Evolutionary conservation across 35 echinoderm and acorn worm species (phyloP), one percentile per base, ranked within the genome.

Genomic region (Acanthaster planci): DNA sequence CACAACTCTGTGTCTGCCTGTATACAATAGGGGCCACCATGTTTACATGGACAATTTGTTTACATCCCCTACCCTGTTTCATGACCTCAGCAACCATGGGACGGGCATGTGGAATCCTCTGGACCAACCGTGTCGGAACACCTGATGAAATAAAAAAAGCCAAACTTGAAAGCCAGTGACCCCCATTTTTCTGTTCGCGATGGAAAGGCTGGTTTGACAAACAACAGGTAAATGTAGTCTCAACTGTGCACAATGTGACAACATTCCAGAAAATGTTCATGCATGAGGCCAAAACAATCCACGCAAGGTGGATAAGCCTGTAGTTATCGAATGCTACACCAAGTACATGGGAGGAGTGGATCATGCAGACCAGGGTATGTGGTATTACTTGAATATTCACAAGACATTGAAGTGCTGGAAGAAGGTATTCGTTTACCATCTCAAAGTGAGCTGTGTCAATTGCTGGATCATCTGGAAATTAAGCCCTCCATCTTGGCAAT

Each of bases 31-130:
- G 0, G n/a, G 67, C 9, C 85, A 92, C 51, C 90, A 92, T 40
- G 26, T 92, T 7, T 92, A 87, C 38, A 92, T 92, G 90, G 84
- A 87, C 39, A 87, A 92, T 55, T 87, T 81, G 44, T 92, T 92
- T 82, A 82, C 90, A 7, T 91, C 89, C 10, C 82, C 89, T 19
- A 51, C 22, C 8, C 54, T 91, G 51, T 91, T 59, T 37, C 40
- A 44, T 27, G 68, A 79, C 50, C 55, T 91, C 21, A 34, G 19
- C 21, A 27, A 34, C n/a, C 81, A 77, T 22, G 51, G 67, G 8
- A 75, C 60, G 15, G 87, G 87, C 89, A 17, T 91, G 89, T 40
- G 89, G 89, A 40, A 86, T 76, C 1, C 82, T 86, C 1, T 14
- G 76, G 17, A 42, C 37, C 37, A 91, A 86, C 52, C 76, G 83